These are phyloP conservation scores for Ambastaia sidthimunki DNA, from an alignment of 2,797 vertebrate genomes.

Conservation along the genomic window DNA sequence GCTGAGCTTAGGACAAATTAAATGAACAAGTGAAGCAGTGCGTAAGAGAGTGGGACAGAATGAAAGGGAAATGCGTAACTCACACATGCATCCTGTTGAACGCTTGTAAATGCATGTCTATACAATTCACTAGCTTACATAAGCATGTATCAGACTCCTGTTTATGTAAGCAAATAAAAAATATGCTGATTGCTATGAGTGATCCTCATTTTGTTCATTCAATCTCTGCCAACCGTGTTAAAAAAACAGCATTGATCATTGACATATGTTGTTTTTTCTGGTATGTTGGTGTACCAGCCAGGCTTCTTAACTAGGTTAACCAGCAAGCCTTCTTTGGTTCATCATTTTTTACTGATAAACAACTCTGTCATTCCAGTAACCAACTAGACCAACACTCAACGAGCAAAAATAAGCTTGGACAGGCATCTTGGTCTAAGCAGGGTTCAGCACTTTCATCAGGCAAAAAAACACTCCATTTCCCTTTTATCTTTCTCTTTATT, in stretches of 20 bases:
- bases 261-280: neutral
- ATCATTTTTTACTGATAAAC: neutral
- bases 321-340: neutral
- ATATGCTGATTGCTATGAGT: neutral
- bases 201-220: neutral
- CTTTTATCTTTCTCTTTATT: neutral
- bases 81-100: conserved; percentile 74
- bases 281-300: neutral
- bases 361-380: neutral
- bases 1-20: neutral
- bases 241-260: neutral
- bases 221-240: neutral
- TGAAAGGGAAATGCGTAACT: conserved; percentile 26
- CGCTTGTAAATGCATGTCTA: conserved; percentile 32
- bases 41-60: conserved; percentile 11
- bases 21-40: conserved; percentile 15
- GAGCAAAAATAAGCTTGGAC: neutral
- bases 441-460: neutral
- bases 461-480: neutral
- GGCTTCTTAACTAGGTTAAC: neutral
- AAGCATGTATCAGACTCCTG: neutral
- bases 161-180: too few species aligned
- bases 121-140: neutral
- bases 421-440: neutral
- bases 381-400: neutral